Conservation (phyloP, 1,140 invertebrate genomes). For the Megathymus violae region DNA sequence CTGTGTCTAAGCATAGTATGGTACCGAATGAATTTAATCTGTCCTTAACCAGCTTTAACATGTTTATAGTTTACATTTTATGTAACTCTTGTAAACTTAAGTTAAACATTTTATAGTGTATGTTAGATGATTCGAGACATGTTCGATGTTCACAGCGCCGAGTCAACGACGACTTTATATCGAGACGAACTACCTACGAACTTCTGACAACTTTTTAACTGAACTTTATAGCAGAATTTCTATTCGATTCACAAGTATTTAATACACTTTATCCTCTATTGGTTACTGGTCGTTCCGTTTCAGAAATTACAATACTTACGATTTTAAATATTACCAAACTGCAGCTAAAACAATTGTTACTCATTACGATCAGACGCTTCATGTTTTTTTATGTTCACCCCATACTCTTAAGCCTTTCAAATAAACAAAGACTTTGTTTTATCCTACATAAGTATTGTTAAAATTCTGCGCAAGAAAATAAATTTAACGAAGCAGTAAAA, state of each 20-base stretch:
- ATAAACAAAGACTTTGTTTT: too few relatives aligned
- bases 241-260: background rate
- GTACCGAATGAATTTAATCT: background rate
- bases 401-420: too few relatives aligned
- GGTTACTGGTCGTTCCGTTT: too few relatives aligned
- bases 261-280: background rate
- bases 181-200: background rate
- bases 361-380: too few relatives aligned
- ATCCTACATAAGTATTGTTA: too few relatives aligned
- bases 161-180: constrained; percentile 1
- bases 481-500: background rate
- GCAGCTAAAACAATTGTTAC: too few relatives aligned
- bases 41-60: background rate
- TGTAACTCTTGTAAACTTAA: background rate
- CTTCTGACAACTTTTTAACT: background rate
- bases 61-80: background rate
- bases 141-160: constrained; percentile 1
- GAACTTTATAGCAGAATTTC: background rate
- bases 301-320: too few relatives aligned
- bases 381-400: too few relatives aligned
- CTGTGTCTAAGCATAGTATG: too few relatives aligned
- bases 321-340: too few relatives aligned
- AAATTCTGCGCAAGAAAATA: background rate
- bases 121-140: background rate
- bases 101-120: constrained; percentile 2